phyloP scores from a whole-genome alignment of 2,888 invertebrate species.

The Pristionchus maxplancki region DNA sequence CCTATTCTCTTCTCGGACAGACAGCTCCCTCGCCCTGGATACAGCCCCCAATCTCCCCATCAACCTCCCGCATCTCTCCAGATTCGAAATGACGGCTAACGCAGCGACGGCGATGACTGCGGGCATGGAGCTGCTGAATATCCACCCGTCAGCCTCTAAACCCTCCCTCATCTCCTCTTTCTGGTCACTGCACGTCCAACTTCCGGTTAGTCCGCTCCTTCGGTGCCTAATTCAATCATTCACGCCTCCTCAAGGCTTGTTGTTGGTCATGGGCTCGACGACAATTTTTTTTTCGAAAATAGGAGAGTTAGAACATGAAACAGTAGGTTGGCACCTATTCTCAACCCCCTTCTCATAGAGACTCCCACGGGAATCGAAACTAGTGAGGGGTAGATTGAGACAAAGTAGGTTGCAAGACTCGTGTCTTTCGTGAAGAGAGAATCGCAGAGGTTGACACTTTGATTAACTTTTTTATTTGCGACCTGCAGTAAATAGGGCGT shows the following conservation, averaged over 20 bases:
- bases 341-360: background rate
- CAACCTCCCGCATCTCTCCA: background rate
- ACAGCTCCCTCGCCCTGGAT: background rate
- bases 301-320: background rate
- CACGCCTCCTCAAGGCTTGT: background rate
- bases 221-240: background rate
- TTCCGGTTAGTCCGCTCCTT: slow-evolving; percentile 34
- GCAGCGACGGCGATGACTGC: background rate
- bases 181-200: slow-evolving; percentile 52
- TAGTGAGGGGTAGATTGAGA: background rate
- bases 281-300: too few relatives aligned
- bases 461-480: background rate
- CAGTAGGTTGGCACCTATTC: background rate
- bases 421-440: background rate
- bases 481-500: background rate
- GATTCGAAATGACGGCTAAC: background rate
- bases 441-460: background rate
- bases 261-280: too few relatives aligned
- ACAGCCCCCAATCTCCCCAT: background rate
- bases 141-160: slow-evolving; percentile 53
- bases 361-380: slow-evolving; percentile 2
- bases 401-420: background rate
- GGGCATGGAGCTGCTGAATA: slow-evolving; percentile 51
- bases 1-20: background rate
- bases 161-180: slow-evolving; percentile 52